phyloP scores from a whole-genome alignment of 2,888 invertebrate species.

The Hymenopus coronatus region DNA sequence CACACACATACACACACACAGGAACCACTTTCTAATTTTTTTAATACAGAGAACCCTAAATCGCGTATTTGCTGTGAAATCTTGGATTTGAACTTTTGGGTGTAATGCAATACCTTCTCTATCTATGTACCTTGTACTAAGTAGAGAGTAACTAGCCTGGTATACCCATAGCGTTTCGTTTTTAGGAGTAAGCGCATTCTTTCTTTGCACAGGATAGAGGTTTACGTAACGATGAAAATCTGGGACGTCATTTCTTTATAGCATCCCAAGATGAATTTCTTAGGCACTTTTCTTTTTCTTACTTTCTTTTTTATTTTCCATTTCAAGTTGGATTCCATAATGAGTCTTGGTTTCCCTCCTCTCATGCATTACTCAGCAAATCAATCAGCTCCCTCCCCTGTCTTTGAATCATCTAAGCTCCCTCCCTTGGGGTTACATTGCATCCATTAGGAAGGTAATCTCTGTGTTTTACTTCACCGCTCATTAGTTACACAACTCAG shows the following conservation, averaged over 20 bases:
- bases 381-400: background rate
- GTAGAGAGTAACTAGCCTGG: no score
- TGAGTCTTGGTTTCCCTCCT: background rate
- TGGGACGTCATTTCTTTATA: background rate
- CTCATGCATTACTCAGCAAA: background rate
- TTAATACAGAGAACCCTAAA: no score
- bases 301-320: background rate
- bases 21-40: no score
- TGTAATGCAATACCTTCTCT: no score
- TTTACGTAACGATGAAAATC: no score
- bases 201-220: no score
- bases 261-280: background rate
- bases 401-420: background rate
- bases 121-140: no score
- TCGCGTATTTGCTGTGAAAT: no score
- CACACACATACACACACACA: no score
- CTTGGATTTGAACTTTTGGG: no score
- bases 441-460: background rate
- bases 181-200: no score
- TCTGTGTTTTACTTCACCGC: background rate
- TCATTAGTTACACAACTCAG: background rate
- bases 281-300: background rate
- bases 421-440: background rate
- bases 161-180: no score
- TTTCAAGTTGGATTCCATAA: background rate